Percentiles rank a stretch among this genome's conserved stretches.
Conservation (phyloP, 2,888 invertebrate species). For the Leptinotarsa tumamoca region DNA sequence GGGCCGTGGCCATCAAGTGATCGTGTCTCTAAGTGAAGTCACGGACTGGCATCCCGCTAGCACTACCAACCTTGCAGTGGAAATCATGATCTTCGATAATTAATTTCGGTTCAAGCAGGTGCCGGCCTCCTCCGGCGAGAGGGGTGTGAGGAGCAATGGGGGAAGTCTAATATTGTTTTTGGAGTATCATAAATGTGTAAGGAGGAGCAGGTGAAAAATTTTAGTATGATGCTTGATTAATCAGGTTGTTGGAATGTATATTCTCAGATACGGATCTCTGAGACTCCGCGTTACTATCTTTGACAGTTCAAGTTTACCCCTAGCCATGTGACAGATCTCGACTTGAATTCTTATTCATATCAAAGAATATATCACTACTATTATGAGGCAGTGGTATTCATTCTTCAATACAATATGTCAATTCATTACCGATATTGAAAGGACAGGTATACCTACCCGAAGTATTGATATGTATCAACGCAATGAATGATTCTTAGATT, state of each 20-base stretch:
- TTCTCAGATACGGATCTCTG: neutral
- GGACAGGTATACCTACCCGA: no score
- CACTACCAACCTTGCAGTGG: conserved; percentile 39
- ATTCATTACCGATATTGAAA: no score
- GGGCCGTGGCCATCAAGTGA: conserved; percentile 26
- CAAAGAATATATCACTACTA: no score
- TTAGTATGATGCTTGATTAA: neutral
- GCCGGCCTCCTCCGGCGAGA: conserved; percentile 52
- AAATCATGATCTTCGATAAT: conserved; percentile 57
- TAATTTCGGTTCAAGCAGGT: conserved; percentile 59
- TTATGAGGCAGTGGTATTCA: no score
- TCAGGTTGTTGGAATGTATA: neutral
- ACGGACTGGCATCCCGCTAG: conserved; percentile 35
- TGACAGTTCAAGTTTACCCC: neutral
- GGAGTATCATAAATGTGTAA: neutral
- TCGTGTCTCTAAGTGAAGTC: conserved; percentile 20
- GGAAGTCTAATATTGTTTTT: conserved; percentile 21
- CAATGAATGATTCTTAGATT: no score
- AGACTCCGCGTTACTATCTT: neutral
- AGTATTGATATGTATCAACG: no score
- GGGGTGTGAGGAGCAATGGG: neutral
- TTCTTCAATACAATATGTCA: no score
- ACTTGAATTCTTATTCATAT: no score
- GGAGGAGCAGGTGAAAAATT: conserved; percentile 14
- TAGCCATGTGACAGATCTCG: no score